Percentiles rank a stretch among this genome's conserved stretches.
Conservation (phyloP, 2,113 vertebrate species). For the pig (Sus scrofa) region T2T-Sscrofa CM001155.3:5099001-5099500, state of each 20-base stretch:
- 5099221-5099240: neutral
- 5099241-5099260: neutral
- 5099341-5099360: neutral
- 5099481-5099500: neutral
- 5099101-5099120: too few species aligned
- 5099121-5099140: neutral
- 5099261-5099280: neutral
- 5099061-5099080: neutral
- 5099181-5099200: neutral
- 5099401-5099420: neutral
- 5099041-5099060: neutral
- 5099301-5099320: too few species aligned
- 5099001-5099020: neutral
- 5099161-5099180: neutral
- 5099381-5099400: neutral
- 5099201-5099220: neutral
- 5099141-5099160: neutral
- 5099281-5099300: neutral
- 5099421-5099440: neutral
- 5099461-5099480: neutral
- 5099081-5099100: neutral
- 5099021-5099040: neutral
- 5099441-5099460: neutral
- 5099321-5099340: too few species aligned
- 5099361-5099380: fast-evolving